phyloP scores from a whole-genome alignment of 1,140 invertebrate species.

The Medauroidea extradentata region DNA sequence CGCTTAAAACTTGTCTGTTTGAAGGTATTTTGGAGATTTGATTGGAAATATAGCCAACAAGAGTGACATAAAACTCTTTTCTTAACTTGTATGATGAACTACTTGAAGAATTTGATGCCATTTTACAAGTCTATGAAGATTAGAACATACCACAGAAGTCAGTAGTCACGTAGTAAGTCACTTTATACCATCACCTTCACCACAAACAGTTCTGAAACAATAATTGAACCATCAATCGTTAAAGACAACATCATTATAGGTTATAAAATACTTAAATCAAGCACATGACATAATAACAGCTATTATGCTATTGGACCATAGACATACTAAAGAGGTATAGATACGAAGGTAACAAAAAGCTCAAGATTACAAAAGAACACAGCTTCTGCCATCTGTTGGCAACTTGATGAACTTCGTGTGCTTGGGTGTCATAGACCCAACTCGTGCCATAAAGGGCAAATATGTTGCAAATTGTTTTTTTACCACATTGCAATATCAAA shows the following conservation, averaged over 20 bases:
- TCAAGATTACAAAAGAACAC: no score
- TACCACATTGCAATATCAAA: no score
- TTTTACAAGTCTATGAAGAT: not conserved
- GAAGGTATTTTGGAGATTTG: slow-evolving; percentile 2
- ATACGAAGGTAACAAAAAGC: no score
- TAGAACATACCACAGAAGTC: not conserved
- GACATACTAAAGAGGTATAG: no score
- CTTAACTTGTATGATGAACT: slow-evolving; percentile 2
- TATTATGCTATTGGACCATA: no score
- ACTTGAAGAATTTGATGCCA: slow-evolving; percentile 5
- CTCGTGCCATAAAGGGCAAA: no score
- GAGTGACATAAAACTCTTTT: not conserved
- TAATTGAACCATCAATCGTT: not conserved
- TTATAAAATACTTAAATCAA: slow-evolving; percentile 3
- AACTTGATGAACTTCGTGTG: no score
- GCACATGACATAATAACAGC: not conserved
- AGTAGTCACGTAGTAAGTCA: no score
- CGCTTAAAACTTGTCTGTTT: not conserved
- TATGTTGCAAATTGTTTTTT: no score
- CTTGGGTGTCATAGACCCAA: no score
- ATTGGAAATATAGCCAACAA: slow-evolving; percentile 6
- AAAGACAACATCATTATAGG: slow-evolving; percentile 1
- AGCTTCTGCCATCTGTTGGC: no score
- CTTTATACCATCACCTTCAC: not conserved
- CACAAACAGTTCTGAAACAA: slow-evolving; percentile 4